Percentiles rank a stretch among this genome's conserved stretches.
Evolutionary conservation across 2,113 vertebrate genomes (phyloP).

Genomic region (Illadopsis cleaveri): DNA sequence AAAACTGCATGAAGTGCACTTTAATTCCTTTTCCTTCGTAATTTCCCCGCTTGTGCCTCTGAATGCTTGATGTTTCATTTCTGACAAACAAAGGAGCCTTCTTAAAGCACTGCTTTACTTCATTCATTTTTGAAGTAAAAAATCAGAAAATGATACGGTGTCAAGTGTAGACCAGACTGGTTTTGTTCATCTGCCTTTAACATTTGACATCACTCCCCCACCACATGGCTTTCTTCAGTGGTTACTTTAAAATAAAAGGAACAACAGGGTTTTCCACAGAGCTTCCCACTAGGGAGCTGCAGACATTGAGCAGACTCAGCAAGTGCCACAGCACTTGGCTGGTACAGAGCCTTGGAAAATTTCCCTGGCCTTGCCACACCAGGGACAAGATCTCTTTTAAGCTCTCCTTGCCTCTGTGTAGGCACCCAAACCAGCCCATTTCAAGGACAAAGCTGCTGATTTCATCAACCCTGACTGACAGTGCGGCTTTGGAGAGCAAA

Average conservation of each 20-base stretch:
- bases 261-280: not conserved
- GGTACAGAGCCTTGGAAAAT: not conserved
- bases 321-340: not conserved
- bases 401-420: not conserved
- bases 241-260: not conserved
- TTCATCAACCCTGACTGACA: not conserved
- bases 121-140: not conserved
- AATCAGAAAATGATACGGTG: not conserved
- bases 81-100: not conserved
- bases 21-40: not conserved
- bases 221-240: not conserved
- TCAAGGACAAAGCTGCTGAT: not conserved
- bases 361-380: not conserved
- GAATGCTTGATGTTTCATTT: not conserved
- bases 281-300: not conserved
- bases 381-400: not conserved
- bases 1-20: not conserved
- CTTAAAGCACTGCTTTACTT: conserved; percentile 7
- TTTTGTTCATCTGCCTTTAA: not conserved
- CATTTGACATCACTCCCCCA: not conserved
- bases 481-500: not conserved
- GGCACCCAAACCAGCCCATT: not conserved
- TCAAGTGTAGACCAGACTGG: not conserved
- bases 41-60: not conserved
- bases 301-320: not conserved